Base-by-base conservation (phyloP, 2,797 vertebrate species). In the Podargus strigoides region DNA sequence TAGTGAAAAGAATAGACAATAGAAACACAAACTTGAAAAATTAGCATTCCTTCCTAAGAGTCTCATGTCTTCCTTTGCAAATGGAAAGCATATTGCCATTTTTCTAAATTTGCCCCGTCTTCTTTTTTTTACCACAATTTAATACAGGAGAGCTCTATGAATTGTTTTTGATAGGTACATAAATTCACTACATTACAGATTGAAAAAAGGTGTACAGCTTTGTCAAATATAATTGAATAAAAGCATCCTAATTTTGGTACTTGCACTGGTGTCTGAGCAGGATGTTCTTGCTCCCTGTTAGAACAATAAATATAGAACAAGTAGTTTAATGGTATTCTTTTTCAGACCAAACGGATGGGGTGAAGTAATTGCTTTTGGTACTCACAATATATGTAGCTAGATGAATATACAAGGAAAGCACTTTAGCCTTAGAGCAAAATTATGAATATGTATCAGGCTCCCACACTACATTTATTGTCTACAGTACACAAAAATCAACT, bases 351-450 rank as follows among this genome's bases (percentile, higher is more conserved):
- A 97, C 89, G 85, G 91, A 96, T 86, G 86, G 73, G 82, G 34
- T 90, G 85, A 95, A 96, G 88, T 95, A 96, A 96, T 93, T 95
- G 90, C 92, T 95, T 96, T 96, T 95, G 95, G 86, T 95, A 60
- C 62, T 94, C 46, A 85, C 82, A 85, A 55, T 96, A 77, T 95
- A 78, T 97, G 60, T 92, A 81, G 92, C 58, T 88, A 81, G 94
- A 96, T 87, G 93, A 93, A 93, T 94, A 95, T 93, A 97, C 82
- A 95, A 92, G 94, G 88, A 96, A 95, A 96, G 92, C 83, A 95
- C 80, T 94, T 92, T 93, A 96, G 93, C 89, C 77, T 93, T 90
- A 95, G 67, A 95, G 91, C 81, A 94, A 94, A 96, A 89, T 85
- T 96, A 96, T 93, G 84, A 85, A 94, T 81, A 96, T 94, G 53